Conservation (phyloP, 2,797 vertebrate genomes). For the Rhabdomys pumilio region DNA sequence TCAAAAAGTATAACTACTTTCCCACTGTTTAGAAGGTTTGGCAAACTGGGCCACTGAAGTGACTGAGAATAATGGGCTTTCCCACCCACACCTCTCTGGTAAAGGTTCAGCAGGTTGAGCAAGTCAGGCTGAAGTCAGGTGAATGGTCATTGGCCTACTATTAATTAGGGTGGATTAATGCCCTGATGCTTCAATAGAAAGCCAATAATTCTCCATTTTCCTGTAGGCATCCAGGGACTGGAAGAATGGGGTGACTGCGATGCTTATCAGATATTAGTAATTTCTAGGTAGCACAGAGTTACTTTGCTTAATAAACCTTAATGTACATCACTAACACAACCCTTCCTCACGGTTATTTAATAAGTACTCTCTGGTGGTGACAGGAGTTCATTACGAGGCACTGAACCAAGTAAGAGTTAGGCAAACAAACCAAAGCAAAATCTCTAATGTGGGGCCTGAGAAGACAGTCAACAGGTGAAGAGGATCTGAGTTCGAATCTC, state of each 20-base stretch:
- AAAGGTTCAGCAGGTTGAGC: conserved; percentile 56
- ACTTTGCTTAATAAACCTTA: conserved; percentile 40
- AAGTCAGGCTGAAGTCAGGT: neutral
- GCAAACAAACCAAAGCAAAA: neutral
- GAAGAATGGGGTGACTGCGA: neutral
- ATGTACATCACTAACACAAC: neutral
- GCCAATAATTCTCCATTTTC: conserved; percentile 32
- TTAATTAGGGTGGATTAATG: conserved; percentile 43
- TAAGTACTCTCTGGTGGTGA: conserved; percentile 2
- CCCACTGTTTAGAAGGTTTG: conserved; percentile 10
- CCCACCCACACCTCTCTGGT: neutral
- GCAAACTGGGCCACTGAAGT: neutral
- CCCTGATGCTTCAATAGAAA: conserved; percentile 11
- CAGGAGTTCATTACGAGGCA: neutral
- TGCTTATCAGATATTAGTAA: conserved; percentile 38
- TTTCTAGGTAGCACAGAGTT: conserved; percentile 23
- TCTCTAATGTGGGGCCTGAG: neutral
- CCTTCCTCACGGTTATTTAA: neutral
- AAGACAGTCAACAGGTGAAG: neutral
- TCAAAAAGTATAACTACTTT: conserved; percentile 21
- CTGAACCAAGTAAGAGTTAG: conserved; percentile 24
- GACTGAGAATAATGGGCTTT: conserved; percentile 31
- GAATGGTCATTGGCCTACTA: neutral
- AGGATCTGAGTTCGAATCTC: neutral
- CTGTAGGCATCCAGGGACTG: conserved; percentile 6